These are phyloP conservation scores for Sebastolobus altivelis DNA, from an alignment of 2,797 vertebrate genomes.

Conservation along the genomic window DNA sequence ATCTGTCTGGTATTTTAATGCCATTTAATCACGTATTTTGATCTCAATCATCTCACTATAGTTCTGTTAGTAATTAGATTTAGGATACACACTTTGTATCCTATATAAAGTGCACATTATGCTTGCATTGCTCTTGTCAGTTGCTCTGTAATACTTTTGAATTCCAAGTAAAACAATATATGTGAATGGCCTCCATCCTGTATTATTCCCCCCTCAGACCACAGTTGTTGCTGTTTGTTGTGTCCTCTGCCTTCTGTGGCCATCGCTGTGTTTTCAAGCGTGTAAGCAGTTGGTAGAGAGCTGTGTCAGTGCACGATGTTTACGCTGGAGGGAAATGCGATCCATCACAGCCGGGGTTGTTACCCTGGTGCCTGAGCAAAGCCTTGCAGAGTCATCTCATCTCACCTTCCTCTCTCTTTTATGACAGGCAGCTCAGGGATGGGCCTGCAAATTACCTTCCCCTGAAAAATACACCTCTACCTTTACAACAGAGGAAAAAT, in stretches of 20 bases:
- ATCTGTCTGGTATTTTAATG: background rate
- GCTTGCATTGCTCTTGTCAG: background rate
- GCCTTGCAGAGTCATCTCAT: constrained; percentile 66
- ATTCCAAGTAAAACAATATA: constrained; percentile 7
- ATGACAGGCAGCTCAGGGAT: constrained; percentile 58
- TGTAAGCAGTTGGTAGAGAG: constrained; percentile 64
- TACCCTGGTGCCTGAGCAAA: constrained; percentile 63
- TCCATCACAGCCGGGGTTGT: constrained; percentile 69
- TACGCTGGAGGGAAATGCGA: constrained; percentile 68
- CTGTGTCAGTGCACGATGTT: constrained; percentile 62
- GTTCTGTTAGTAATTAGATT: background rate
- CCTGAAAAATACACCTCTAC: constrained; percentile 29
- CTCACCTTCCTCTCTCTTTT: constrained; percentile 51
- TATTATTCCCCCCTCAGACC: constrained; percentile 5
- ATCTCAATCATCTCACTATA: background rate
- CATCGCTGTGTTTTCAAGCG: constrained; percentile 55
- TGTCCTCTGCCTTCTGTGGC: constrained; percentile 40
- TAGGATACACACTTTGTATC: background rate
- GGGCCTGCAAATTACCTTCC: constrained; percentile 49
- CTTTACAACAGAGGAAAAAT: background rate
- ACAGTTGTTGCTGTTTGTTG: constrained; percentile 28
- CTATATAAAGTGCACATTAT: background rate
- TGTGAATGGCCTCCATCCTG: background rate
- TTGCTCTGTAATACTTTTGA: constrained; percentile 1
- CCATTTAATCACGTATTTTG: background rate